A percentile compares a stretch with the other conserved stretches of the same genome.
phyloP scores from a whole-genome alignment of 1,140 invertebrate genomes.

The Scaptomyza pallida region DNA sequence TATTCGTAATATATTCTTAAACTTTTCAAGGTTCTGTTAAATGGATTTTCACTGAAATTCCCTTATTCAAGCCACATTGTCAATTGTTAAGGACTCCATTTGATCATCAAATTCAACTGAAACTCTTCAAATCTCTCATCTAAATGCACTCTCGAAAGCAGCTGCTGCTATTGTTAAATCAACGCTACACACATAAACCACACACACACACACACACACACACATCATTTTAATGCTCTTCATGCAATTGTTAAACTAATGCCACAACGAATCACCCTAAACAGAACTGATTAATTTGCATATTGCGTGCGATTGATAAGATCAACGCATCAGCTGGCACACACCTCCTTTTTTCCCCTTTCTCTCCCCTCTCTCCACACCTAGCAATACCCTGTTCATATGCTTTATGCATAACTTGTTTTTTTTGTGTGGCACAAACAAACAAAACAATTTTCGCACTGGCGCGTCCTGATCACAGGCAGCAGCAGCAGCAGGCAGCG shows the following conservation, averaged over 20 bases:
- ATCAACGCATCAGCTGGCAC: constrained; percentile 69
- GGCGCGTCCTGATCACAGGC: constrained; percentile 51
- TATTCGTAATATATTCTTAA: no score
- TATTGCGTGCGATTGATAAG: constrained; percentile 69
- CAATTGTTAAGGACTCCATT: no score
- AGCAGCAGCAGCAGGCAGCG: no score
- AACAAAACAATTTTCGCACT: constrained; percentile 80
- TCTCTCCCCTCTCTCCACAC: no score
- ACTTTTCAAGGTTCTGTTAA: no score
- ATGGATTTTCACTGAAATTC: no score
- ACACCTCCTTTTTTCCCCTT: neutral
- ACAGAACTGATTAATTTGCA: constrained; percentile 74
- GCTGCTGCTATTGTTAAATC: constrained; percentile 53
- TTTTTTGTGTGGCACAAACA: constrained; percentile 73
- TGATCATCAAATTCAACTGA: neutral
- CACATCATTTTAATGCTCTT: constrained; percentile 28
- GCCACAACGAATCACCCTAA: constrained; percentile 27
- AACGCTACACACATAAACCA: constrained; percentile 29
- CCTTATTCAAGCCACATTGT: no score
- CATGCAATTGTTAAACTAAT: constrained; percentile 42
- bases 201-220: no score
- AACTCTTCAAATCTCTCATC: neutral
- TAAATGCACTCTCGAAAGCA: constrained; percentile 13
- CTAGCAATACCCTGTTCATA: no score
- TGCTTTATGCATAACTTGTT: constrained; percentile 61